Conservation (phyloP, 1,140 invertebrate species). For the Ceratitis capitata region DNA sequence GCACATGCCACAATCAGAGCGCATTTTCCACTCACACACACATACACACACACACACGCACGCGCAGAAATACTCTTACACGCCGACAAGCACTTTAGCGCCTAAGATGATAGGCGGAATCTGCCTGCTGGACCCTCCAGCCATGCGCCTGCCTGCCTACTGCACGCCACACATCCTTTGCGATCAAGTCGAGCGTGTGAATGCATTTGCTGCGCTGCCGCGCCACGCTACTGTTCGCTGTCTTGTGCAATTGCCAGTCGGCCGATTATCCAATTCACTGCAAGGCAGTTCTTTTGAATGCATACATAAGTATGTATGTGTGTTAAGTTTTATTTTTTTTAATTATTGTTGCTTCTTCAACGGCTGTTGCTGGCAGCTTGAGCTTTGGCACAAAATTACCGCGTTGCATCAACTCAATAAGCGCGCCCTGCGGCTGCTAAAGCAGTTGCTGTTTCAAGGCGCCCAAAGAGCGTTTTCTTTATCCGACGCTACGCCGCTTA, state of each 20-base stretch:
- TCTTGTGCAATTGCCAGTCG: neutral
- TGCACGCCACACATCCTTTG: neutral
- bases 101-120: too few relatives aligned
- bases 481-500: neutral
- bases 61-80: neutral
- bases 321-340: neutral
- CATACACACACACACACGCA: too few relatives aligned
- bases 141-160: neutral
- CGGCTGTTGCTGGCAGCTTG: neutral
- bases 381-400: conserved; percentile 3
- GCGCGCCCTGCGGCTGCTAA: neutral
- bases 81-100: neutral
- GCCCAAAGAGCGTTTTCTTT: neutral
- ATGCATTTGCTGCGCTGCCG: neutral
- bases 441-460: neutral
- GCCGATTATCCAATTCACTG: conserved; percentile 3
- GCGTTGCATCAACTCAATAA: conserved; percentile 6
- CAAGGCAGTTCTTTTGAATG: neutral
- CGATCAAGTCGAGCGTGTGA: conserved; percentile 17
- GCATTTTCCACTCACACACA: neutral
- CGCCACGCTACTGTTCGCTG: neutral
- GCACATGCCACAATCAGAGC: neutral
- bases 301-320: neutral
- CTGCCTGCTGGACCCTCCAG: too few relatives aligned
- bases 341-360: neutral